These are phyloP conservation scores for Ostrea edulis DNA, from an alignment of 1,140 invertebrate genomes.

Conservation along the genomic window DNA sequence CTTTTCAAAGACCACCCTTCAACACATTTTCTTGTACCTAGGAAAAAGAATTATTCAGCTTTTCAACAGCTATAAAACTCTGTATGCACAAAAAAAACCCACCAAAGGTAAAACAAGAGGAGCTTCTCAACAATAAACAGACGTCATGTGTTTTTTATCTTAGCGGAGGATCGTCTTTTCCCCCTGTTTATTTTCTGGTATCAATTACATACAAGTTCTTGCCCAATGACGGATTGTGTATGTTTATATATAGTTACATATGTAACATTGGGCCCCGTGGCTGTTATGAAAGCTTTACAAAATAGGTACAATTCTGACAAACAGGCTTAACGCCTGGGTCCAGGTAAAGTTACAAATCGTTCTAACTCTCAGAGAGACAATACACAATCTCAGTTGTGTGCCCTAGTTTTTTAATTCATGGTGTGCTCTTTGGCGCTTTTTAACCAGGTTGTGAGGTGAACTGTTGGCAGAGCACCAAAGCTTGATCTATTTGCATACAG, in stretches of 20 bases:
- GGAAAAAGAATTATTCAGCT: background rate
- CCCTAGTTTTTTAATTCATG: background rate
- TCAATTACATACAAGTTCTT: background rate
- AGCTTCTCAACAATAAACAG: background rate
- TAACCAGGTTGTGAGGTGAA: slow-evolving; percentile 20
- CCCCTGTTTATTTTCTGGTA: background rate
- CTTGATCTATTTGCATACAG: slow-evolving; percentile 3
- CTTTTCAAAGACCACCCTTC: background rate
- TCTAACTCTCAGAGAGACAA: background rate
- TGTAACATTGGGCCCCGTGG: background rate
- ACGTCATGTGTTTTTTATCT: background rate
- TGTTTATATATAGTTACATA: background rate
- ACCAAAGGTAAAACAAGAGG: background rate
- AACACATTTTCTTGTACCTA: background rate
- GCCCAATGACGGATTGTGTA: background rate
- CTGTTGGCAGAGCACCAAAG: background rate
- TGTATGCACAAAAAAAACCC: background rate
- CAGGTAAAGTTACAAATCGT: slow-evolving; percentile 5
- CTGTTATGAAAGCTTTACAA: background rate
- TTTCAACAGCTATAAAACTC: background rate
- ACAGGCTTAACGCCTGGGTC: background rate
- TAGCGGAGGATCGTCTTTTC: background rate
- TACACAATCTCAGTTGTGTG: background rate
- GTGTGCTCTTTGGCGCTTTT: slow-evolving; percentile 8
- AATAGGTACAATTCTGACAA: background rate